These are phyloP conservation scores for Pseudotriccus pelzelni DNA, from an alignment of 2,797 vertebrate species.

Conservation along the genomic window DNA sequence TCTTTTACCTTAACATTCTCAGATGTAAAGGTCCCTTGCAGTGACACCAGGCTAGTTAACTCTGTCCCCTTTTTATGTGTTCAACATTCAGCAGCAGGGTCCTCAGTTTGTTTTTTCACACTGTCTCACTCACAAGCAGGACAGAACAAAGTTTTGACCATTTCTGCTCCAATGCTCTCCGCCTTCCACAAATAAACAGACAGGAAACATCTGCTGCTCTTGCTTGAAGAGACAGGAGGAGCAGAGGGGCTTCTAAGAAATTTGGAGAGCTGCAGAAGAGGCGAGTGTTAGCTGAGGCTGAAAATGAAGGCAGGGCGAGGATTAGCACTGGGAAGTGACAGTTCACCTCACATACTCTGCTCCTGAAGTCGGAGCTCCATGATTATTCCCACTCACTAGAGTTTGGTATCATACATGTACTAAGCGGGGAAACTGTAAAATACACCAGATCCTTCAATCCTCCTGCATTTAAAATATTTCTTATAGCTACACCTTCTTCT, in stretches of 20 bases:
- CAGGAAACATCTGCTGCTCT: background rate
- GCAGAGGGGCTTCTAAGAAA: background rate
- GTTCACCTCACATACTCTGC: background rate
- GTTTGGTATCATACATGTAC: fast-evolving
- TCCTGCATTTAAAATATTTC: background rate
- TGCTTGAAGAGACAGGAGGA: background rate
- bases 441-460: background rate
- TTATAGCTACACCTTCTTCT: background rate
- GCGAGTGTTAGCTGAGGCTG: background rate
- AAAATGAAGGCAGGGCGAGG: background rate
- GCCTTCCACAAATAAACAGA: background rate
- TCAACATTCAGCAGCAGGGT: background rate
- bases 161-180: background rate
- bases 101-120: background rate
- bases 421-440: background rate
- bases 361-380: background rate
- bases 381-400: background rate
- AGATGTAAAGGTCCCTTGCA: background rate
- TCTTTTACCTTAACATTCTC: background rate
- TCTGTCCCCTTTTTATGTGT: background rate
- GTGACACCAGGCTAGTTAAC: background rate
- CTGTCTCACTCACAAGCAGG: background rate
- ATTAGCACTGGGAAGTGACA: background rate
- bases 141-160: background rate
- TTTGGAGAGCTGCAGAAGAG: background rate